These are phyloP conservation scores for Kryptolebias marmoratus DNA, from an alignment of 2,113 vertebrate genomes.

Conservation along the genomic window DNA sequence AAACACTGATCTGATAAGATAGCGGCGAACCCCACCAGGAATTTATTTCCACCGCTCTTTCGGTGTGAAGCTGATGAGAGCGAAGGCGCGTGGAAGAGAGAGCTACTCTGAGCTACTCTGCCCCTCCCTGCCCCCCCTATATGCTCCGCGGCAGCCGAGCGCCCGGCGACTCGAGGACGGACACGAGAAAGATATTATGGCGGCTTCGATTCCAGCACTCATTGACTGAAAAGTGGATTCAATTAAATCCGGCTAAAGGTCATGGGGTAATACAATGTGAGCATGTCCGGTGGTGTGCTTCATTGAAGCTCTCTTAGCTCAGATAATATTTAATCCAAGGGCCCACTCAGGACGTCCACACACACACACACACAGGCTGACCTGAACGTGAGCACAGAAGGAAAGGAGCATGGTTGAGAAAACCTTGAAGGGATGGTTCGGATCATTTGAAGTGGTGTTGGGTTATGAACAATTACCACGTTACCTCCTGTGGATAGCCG, in stretches of 20 bases:
- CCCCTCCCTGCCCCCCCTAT: slow-evolving; percentile 1
- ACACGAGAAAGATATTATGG: slow-evolving; percentile 45
- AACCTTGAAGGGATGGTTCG: background rate
- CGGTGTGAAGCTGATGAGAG: slow-evolving; percentile 41
- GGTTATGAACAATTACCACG: no score
- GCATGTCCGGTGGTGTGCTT: slow-evolving; percentile 39
- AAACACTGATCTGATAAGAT: slow-evolving; percentile 75
- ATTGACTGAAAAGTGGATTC: slow-evolving; percentile 63
- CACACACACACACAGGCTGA: slow-evolving; percentile 15
- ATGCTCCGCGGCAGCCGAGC: slow-evolving; percentile 26
- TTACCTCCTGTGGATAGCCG: no score
- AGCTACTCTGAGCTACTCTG: slow-evolving; percentile 28
- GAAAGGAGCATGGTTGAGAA: slow-evolving; percentile 8
- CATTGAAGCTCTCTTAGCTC: slow-evolving; percentile 55
- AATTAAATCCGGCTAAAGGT: slow-evolving; percentile 70
- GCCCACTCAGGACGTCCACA: slow-evolving; percentile 24
- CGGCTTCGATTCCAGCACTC: slow-evolving; percentile 58
- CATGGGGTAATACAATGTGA: slow-evolving; percentile 60
- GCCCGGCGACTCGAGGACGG: slow-evolving; percentile 44
- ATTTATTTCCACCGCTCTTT: slow-evolving; percentile 59
- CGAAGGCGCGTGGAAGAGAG: slow-evolving; percentile 15
- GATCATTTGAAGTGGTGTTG: no score
- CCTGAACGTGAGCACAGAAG: slow-evolving; percentile 4
- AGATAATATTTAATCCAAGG: slow-evolving; percentile 63
- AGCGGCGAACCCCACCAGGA: slow-evolving; percentile 60